phyloP scores from a whole-genome alignment of 30 jellyfish, hydroid and myxozoan genomes.

The Aurelia coerulea region DNA sequence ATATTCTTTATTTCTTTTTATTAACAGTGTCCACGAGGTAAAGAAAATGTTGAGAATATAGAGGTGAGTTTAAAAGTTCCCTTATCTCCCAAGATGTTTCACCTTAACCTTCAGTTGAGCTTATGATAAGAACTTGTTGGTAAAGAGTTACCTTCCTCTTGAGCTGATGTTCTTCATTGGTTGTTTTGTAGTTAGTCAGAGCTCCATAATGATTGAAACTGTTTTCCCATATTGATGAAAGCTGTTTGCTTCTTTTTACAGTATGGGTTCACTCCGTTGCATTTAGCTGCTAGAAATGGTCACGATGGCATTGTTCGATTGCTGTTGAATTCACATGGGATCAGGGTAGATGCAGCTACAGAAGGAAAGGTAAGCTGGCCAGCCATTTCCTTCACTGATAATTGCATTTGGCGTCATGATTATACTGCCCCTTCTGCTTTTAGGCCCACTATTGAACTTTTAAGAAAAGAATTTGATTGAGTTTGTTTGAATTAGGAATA shows the following conservation, averaged over 20 bases:
- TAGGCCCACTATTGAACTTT: too few relatives aligned
- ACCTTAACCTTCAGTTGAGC: too few relatives aligned
- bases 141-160: too few relatives aligned
- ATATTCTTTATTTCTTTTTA: not conserved
- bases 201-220: not conserved
- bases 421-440: too few relatives aligned
- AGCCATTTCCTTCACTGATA: too few relatives aligned
- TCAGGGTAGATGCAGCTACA: slow-evolving; percentile 83
- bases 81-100: not conserved
- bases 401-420: too few relatives aligned
- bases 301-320: slow-evolving; percentile 89
- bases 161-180: not conserved
- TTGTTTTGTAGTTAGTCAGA: not conserved
- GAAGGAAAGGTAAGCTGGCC: slow-evolving; percentile 76
- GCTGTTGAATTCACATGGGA: slow-evolving; percentile 87
- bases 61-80: slow-evolving; percentile 33
- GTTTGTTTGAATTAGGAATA: too few relatives aligned
- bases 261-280: slow-evolving; percentile 91
- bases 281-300: slow-evolving; percentile 90
- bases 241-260: not conserved
- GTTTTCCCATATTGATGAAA: not conserved
- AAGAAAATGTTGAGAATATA: slow-evolving; percentile 47
- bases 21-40: slow-evolving; percentile 57
- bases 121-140: too few relatives aligned
- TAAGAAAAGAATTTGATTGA: too few relatives aligned